Conservation (phyloP, 2,113 vertebrate species). For the Cynocephalus volans region DNA sequence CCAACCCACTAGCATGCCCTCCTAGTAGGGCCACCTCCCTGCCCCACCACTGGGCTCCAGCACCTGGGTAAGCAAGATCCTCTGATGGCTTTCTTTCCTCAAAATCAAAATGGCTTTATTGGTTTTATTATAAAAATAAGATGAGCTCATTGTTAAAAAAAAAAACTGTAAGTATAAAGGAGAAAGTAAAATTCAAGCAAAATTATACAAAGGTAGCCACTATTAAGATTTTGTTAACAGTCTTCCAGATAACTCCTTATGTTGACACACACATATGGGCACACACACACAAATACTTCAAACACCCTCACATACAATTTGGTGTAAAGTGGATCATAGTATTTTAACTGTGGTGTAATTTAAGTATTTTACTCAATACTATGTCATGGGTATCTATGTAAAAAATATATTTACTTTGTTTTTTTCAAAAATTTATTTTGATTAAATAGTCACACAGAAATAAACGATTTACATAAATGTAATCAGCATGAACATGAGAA, state of each 20-base stretch:
- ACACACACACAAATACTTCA: background rate
- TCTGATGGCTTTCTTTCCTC: background rate
- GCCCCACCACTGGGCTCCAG: background rate
- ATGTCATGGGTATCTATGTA: background rate
- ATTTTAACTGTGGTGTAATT: background rate
- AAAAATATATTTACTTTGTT: background rate
- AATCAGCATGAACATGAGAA: background rate
- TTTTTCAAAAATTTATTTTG: background rate
- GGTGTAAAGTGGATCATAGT: background rate
- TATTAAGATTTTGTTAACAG: background rate
- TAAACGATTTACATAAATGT: background rate
- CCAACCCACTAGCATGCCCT: background rate
- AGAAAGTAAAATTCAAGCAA: constrained; percentile 29
- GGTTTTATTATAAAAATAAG: constrained; percentile 20
- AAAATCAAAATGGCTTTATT: constrained; percentile 35
- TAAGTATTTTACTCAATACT: background rate
- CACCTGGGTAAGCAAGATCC: background rate
- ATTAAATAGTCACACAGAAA: background rate
- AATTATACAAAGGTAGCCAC: background rate
- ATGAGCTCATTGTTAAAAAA: background rate
- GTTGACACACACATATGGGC: no score
- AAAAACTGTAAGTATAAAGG: background rate
- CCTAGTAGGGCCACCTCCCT: background rate
- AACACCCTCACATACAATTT: background rate
- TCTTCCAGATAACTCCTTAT: background rate